Evolutionary conservation across 2,797 vertebrate genomes (phyloP).

Genomic region (Chaetophractus vellerosus): DNA sequence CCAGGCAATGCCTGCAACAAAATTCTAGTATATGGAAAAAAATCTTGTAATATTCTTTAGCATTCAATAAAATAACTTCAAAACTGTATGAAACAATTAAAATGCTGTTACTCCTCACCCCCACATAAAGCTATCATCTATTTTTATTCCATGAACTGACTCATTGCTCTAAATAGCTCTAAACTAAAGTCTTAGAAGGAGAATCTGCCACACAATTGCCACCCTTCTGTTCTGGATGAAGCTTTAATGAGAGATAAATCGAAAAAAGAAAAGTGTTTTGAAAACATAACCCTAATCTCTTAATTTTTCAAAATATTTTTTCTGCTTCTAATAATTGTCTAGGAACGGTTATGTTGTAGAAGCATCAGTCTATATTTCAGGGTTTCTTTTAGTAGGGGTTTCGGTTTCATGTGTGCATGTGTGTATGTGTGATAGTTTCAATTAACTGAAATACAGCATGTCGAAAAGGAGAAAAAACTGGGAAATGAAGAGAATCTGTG

Average conservation of each 20-base stretch:
- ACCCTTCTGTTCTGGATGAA: background rate
- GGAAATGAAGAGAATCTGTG: background rate
- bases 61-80: slow-evolving; percentile 4
- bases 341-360: background rate
- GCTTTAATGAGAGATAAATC: background rate
- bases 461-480: background rate
- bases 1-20: background rate
- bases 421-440: background rate
- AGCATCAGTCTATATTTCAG: background rate
- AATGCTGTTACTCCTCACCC: background rate
- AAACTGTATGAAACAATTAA: slow-evolving; percentile 16
- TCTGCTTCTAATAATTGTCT: background rate
- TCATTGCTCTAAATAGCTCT: slow-evolving; percentile 2
- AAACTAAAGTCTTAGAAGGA: background rate
- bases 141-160: background rate
- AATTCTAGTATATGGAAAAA: background rate
- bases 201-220: background rate
- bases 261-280: background rate
- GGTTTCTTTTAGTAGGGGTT: background rate
- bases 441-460: background rate
- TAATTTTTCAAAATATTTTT: background rate
- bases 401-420: background rate
- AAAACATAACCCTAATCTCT: slow-evolving; percentile 7
- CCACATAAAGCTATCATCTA: background rate
- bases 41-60: background rate